A percentile compares a stretch with the other conserved stretches of the same genome.
These are phyloP conservation scores for Ophioninae sp. DNA, from an alignment of 2,888 invertebrate species.

Conservation along the genomic window DNA sequence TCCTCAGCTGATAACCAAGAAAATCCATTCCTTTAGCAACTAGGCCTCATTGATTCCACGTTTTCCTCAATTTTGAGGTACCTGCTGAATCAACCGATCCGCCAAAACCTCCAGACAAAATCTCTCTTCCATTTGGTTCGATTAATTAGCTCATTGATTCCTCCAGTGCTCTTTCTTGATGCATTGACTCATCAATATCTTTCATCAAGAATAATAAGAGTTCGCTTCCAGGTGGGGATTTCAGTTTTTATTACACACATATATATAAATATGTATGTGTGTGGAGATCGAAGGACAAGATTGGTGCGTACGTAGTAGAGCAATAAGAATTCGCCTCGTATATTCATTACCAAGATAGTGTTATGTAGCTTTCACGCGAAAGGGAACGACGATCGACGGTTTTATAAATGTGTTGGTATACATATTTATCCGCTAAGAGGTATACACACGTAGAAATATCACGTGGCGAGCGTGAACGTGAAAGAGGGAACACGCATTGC, in stretches of 20 bases:
- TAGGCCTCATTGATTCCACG: not conserved
- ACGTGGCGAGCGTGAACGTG: constrained; percentile 56
- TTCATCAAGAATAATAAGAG: constrained; percentile 4
- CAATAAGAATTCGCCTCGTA: constrained; percentile 29
- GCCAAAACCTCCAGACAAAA: not conserved
- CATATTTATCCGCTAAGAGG: not conserved
- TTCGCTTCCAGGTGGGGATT: not conserved
- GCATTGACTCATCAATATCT: not conserved
- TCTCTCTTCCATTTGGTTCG: not conserved
- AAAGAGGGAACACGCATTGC: constrained; percentile 42
- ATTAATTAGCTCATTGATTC: not conserved
- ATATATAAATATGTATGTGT: not conserved
- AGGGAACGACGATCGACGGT: constrained; percentile 59
- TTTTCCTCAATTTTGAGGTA: not conserved
- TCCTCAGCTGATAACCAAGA: not conserved
- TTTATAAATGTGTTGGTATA: constrained; percentile 14
- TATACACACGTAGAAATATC: constrained; percentile 50
- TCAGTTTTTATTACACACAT: not conserved
- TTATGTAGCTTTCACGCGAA: constrained; percentile 60
- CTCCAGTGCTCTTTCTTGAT: not conserved
- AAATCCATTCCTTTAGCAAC: not conserved
- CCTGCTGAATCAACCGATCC: not conserved
- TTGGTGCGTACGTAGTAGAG: constrained; percentile 21
- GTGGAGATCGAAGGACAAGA: constrained; percentile 1
- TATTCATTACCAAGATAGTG: constrained; percentile 38